A percentile compares a stretch with the other conserved stretches of the same genome.
phyloP scores from a whole-genome alignment of 2,113 vertebrate genomes.

The Mormyrus iriodes region DNA sequence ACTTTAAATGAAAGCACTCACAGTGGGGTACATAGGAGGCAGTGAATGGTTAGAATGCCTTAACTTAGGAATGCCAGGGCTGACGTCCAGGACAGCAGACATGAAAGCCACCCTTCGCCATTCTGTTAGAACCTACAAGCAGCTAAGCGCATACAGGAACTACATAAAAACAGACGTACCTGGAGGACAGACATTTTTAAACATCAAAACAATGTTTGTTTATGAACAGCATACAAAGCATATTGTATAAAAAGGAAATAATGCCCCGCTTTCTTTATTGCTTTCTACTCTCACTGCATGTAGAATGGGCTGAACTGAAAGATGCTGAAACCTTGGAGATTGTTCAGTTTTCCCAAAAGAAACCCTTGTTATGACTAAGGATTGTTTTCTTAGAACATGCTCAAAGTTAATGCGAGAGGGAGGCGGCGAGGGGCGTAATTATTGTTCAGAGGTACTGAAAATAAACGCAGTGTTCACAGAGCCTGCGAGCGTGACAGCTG shows the following conservation, averaged over 20 bases:
- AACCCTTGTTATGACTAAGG: constrained; percentile 22
- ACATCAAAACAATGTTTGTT: constrained; percentile 57
- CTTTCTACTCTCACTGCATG: not conserved
- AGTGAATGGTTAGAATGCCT: not conserved
- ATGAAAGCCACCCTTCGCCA: not conserved
- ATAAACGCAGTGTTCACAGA: constrained; percentile 7
- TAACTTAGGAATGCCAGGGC: not conserved
- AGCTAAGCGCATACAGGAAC: not conserved
- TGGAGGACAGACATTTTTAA: constrained; percentile 49
- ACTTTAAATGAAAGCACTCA: constrained; percentile 11
- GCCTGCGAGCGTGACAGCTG: not conserved
- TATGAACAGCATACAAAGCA: constrained; percentile 6
- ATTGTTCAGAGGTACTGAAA: constrained; percentile 11
- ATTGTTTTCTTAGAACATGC: constrained; percentile 14
- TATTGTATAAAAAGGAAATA: not conserved
- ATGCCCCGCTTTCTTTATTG: not conserved
- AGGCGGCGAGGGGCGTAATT: not conserved
- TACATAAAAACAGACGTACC: constrained; percentile 39
- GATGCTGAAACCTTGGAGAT: not conserved
- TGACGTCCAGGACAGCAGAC: not conserved
- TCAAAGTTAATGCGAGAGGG: constrained; percentile 15
- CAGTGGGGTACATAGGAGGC: not conserved
- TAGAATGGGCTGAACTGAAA: constrained; percentile 17
- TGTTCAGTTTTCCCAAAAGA: constrained; percentile 19
- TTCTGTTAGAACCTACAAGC: not conserved